Conservation (phyloP, 2,113 vertebrate genomes). For the Pungitius pungitius region DNA sequence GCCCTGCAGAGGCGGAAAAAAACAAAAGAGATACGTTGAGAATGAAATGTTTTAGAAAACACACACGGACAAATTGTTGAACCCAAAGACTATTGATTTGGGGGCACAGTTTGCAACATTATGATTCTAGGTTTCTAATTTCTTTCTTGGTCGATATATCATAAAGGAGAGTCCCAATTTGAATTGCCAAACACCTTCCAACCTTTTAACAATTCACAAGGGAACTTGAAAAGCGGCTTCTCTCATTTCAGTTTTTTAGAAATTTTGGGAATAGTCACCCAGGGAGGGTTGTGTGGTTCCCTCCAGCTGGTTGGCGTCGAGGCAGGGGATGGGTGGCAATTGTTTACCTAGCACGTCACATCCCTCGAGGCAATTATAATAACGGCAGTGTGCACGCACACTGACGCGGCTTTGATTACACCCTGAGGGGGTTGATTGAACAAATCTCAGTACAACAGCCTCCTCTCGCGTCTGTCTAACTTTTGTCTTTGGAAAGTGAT, state of each 20-base stretch:
- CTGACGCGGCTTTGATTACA: conserved; percentile 70
- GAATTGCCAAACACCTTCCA: not conserved
- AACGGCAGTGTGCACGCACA: conserved; percentile 23
- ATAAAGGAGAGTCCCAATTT: not conserved
- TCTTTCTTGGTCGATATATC: no score
- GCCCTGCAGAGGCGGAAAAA: conserved; percentile 80
- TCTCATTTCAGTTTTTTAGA: not conserved
- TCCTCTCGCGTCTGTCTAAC: conserved; percentile 34
- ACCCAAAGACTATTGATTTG: conserved; percentile 6
- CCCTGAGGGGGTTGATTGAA: conserved; percentile 71
- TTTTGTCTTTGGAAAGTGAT: conserved; percentile 45
- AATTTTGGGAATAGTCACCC: not conserved
- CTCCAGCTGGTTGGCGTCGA: conserved; percentile 38
- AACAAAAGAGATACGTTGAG: not conserved
- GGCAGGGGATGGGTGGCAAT: conserved; percentile 56
- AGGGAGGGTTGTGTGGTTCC: not conserved
- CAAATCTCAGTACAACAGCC: conserved; percentile 53
- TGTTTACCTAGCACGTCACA: conserved; percentile 67
- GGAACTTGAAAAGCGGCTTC: not conserved
- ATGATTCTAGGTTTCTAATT: not conserved
- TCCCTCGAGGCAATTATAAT: conserved; percentile 74
- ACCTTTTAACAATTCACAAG: not conserved
- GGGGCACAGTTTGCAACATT: not conserved
- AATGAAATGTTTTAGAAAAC: not conserved
- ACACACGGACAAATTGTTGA: not conserved